Percentiles rank a stretch among this genome's conserved stretches.
These are phyloP conservation scores for Bombus balteatus DNA, from an alignment of 1,140 invertebrate species.

Conservation along the genomic window DNA sequence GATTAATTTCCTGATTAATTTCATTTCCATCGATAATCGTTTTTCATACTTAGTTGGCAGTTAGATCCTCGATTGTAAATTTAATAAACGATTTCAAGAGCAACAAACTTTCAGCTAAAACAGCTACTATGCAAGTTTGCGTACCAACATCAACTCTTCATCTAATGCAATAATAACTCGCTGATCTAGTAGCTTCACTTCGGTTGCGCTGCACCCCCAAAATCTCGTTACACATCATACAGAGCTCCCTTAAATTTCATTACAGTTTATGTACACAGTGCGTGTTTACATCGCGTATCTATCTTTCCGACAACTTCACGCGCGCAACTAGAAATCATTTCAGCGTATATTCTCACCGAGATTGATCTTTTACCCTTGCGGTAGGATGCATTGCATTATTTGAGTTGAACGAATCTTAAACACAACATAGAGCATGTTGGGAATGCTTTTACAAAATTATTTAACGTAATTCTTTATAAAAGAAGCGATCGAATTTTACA, in stretches of 20 bases:
- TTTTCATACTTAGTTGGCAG: too few relatives aligned
- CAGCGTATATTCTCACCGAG: too few relatives aligned
- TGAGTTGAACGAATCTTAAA: neutral
- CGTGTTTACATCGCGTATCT: neutral
- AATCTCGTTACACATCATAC: slow-evolving; percentile 20
- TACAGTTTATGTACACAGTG: neutral
- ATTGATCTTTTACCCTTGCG: neutral
- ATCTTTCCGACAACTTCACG: neutral
- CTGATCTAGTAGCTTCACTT: neutral
- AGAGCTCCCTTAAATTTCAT: slow-evolving; percentile 17
- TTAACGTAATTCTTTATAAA: neutral
- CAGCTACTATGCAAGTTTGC: neutral
- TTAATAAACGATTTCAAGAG: neutral
- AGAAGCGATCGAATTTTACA: neutral
- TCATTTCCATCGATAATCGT: too few relatives aligned
- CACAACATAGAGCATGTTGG: rapidly evolving
- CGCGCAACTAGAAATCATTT: neutral
- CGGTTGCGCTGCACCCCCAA: neutral
- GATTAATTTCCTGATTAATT: neutral
- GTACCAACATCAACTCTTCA: neutral
- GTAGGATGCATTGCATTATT: neutral
- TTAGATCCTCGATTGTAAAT: neutral
- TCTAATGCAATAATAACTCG: slow-evolving; percentile 26
- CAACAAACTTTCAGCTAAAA: neutral
- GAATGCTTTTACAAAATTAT: neutral